Base-by-base conservation (phyloP, 2,113 vertebrate species). In the Boulengeromyrus knoepffleri region DNA sequence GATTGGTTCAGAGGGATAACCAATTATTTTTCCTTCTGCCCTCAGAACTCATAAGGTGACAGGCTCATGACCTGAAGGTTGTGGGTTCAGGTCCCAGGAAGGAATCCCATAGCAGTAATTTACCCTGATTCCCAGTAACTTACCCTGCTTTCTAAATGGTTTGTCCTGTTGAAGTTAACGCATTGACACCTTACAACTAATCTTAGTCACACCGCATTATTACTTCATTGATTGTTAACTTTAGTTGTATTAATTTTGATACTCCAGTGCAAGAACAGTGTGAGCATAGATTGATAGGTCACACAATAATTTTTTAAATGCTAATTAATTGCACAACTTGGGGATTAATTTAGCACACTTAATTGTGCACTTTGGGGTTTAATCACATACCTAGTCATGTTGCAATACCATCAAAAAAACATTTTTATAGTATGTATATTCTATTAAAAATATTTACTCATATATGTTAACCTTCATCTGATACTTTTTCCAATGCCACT, bases 51-150 rank as follows among this genome's bases (percentile, higher is more conserved):
- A 12, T 49, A 85, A 21, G 9, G 24, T n/a, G 24, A 66, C 58
- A 70, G 62, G 27, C n/a, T 70, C 62, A 12, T 70, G n/a, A 70
- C 62, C n/a, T 70, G 24, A 49, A 93, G 74, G 74, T 70, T 70
- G 36, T 39, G 36, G 74, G 17, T 80, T 39, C 36, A 7, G 4
- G 36, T 80, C 74, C 74, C 31, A 39, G 36, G 31, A 42, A 42
- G 1, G 3, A 80, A 80, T 80, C 2, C 70, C 36, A 77, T 77
- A 19, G 5, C 31, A 39, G 36, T 36, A 15, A 36, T 39, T 31
- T 77, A 77, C 4, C 27, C 31, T 39, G 70, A 39, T 77, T 39
- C 39, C 70, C 36, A 77, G 31, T 77, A 36, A 36, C 66, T 10
- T 70, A 13, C 4, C 27, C 66, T 31, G 27, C 27, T 39, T 39